These are phyloP conservation scores for Chloroceryle inda DNA, from an alignment of 2,797 vertebrate genomes.

Conservation along the genomic window DNA sequence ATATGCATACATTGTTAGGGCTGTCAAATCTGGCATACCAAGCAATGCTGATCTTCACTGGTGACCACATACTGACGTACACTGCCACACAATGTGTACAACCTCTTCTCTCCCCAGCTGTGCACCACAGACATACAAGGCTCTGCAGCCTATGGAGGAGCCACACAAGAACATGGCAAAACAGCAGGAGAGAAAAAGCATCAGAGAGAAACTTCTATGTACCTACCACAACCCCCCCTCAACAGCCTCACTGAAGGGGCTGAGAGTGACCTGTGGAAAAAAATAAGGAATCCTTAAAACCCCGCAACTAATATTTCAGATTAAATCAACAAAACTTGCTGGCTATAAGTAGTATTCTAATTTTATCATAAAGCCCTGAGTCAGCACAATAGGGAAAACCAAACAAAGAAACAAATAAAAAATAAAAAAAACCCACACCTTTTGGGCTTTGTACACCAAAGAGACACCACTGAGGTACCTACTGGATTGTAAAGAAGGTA, in stretches of 20 bases:
- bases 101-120: not conserved
- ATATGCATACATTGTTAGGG: not conserved
- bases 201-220: not conserved
- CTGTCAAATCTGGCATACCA: not conserved
- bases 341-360: not conserved
- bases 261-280: not conserved
- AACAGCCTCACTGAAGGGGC: not conserved
- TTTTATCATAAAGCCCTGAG: not conserved
- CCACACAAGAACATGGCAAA: rapidly evolving
- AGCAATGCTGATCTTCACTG: not conserved
- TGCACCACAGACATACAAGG: not conserved
- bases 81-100: rapidly evolving
- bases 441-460: not conserved
- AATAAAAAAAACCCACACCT: not conserved
- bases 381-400: rapidly evolving
- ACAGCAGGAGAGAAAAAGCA: not conserved
- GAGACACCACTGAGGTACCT: not conserved
- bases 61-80: not conserved
- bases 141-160: not conserved
- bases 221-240: rapidly evolving
- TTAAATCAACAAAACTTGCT: not conserved
- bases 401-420: too few species aligned
- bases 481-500: not conserved
- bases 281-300: not conserved
- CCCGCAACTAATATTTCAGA: not conserved